Conservation (phyloP, 2,888 invertebrate species). For the Diabrotica balteata region DNA sequence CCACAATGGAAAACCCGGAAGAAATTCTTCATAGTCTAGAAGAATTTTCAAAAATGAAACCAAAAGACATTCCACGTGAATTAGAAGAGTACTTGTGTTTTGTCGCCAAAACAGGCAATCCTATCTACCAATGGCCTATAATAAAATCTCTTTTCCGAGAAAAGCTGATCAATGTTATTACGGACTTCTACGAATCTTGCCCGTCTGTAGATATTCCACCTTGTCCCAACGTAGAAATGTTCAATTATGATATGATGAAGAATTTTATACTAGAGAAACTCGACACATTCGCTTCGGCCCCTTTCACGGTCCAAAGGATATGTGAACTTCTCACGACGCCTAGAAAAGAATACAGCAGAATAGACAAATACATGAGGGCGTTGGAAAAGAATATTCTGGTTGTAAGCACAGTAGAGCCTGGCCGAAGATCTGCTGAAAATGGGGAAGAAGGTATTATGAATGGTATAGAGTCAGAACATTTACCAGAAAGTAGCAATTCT, state of each 20-base stretch:
- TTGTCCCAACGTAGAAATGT: slow-evolving; percentile 89
- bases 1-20: slow-evolving; percentile 83
- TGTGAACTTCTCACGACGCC: slow-evolving; percentile 93
- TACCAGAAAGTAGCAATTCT: slow-evolving; percentile 62
- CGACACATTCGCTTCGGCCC: slow-evolving; percentile 86
- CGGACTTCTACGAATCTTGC: slow-evolving; percentile 84
- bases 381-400: slow-evolving; percentile 94
- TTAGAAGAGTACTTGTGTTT: slow-evolving; percentile 88
- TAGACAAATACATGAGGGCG: slow-evolving; percentile 97
- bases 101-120: slow-evolving; percentile 94
- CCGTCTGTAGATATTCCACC: slow-evolving; percentile 80
- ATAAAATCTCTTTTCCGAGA: slow-evolving; percentile 88
- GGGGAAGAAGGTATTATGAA: slow-evolving; percentile 69
- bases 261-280: slow-evolving; percentile 80
- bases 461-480: slow-evolving; percentile 66
- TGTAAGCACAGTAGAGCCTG: slow-evolving; percentile 78
- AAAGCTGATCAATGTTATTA: slow-evolving; percentile 85
- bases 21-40: slow-evolving; percentile 84
- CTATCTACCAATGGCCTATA: slow-evolving; percentile 89
- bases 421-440: slow-evolving; percentile 71
- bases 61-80: slow-evolving; percentile 85
- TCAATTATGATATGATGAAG: slow-evolving; percentile 89
- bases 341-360: slow-evolving; percentile 90
- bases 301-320: slow-evolving; percentile 94
- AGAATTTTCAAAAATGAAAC: slow-evolving; percentile 78